Percentiles rank a stretch among this genome's conserved stretches.
These are phyloP conservation scores for Pogonomyrmex californicus DNA, from an alignment of 1,140 invertebrate species.

Conservation along the genomic window DNA sequence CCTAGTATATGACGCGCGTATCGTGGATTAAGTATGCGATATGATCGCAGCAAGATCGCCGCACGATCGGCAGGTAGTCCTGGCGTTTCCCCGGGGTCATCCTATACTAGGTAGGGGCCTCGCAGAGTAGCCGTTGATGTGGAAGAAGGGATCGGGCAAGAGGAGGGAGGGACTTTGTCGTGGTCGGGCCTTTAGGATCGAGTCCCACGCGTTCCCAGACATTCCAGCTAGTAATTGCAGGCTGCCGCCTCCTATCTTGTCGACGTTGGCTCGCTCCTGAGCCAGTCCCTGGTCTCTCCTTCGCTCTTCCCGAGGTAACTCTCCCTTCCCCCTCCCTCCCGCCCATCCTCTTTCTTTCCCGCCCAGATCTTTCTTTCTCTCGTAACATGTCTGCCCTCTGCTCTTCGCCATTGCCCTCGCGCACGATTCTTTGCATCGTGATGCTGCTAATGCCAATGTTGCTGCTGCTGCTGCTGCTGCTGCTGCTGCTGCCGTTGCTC, in stretches of 20 bases:
- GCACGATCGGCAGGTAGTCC: conserved; percentile 51
- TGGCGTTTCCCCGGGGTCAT: conserved; percentile 61
- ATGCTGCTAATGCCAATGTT: conserved; percentile 65
- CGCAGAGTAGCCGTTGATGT: conserved; percentile 36
- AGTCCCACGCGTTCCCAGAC: conserved; percentile 85
- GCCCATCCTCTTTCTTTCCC: not conserved
- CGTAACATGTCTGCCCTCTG: conserved; percentile 77
- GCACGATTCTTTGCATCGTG: conserved; percentile 75
- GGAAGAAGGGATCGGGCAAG: conserved; percentile 34
- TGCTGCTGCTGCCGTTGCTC: conserved; percentile 51
- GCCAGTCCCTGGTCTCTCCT: conserved; percentile 67
- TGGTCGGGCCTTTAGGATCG: conserved; percentile 80
- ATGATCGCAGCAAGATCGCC: conserved; percentile 40
- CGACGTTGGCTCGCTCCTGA: conserved; percentile 77
- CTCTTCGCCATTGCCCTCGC: conserved; percentile 71
- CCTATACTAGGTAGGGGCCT: conserved; percentile 63
- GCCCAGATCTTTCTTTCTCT: conserved; percentile 59
- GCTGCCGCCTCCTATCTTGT: conserved; percentile 83
- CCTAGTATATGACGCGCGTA: conserved; percentile 17
- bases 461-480: conserved; percentile 43
- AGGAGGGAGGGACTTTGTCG: conserved; percentile 73
- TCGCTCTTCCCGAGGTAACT: conserved; percentile 48
- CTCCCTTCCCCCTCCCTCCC: conserved; percentile 31
- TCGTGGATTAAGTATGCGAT: conserved; percentile 36
- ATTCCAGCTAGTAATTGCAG: conserved; percentile 85